These are phyloP conservation scores for Morinoia aosen DNA, from an alignment of 2,888 invertebrate species.

Conservation along the genomic window DNA sequence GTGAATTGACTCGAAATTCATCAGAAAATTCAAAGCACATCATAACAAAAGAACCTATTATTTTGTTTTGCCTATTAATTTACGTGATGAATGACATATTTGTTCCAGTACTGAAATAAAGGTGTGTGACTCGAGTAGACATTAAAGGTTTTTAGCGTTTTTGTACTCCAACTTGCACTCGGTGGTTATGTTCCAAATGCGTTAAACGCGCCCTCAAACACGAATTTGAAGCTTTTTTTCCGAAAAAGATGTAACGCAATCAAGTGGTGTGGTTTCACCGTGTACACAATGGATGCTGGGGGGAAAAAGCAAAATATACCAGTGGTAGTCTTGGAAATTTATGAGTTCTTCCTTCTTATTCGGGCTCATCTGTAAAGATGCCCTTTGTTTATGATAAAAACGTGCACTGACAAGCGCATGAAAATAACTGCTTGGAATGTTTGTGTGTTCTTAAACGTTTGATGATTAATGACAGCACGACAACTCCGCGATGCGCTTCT, in stretches of 20 bases:
- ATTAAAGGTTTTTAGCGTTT: not conserved
- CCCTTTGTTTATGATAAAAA: not conserved
- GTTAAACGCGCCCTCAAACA: not conserved
- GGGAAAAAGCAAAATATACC: not conserved
- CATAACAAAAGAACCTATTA: no score
- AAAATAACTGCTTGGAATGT: not conserved
- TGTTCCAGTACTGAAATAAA: no score
- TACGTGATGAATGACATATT: no score
- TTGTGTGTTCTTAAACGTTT: not conserved
- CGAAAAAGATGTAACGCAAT: not conserved
- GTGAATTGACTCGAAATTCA: no score
- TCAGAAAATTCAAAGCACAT: no score
- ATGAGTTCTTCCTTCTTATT: not conserved
- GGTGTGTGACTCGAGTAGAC: no score
- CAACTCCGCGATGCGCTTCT: not conserved
- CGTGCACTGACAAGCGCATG: not conserved
- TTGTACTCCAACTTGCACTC: not conserved
- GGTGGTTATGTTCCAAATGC: not conserved
- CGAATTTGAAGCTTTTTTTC: not conserved
- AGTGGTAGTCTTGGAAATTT: not conserved
- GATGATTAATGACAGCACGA: not conserved
- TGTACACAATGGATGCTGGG: no score
- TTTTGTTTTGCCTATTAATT: no score
- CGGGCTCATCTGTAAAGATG: not conserved
- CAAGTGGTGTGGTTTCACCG: not conserved